Evolutionary conservation across 2,888 invertebrate species (phyloP).

Genomic region (Prosapia bicincta): DNA sequence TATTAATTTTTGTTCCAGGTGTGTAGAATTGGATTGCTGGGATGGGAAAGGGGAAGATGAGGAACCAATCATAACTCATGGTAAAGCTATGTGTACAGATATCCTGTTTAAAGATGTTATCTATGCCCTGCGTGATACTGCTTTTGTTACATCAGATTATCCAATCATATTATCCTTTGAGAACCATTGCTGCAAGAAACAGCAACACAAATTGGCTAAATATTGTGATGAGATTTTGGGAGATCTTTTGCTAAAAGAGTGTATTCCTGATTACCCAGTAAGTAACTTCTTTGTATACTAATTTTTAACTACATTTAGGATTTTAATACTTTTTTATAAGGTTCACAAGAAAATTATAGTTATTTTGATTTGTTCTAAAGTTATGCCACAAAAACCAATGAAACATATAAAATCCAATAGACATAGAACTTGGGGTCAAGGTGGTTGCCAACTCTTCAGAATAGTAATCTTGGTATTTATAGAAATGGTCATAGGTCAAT

Average conservation of each 20-base stretch:
- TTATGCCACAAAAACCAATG: too few species aligned
- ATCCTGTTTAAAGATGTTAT: constrained; percentile 98
- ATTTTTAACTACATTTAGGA: too few species aligned
- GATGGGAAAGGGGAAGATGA: constrained; percentile 97
- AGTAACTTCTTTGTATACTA: too few species aligned
- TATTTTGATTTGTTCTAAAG: too few species aligned
- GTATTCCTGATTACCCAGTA: constrained; percentile 82
- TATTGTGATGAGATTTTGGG: constrained; percentile 98
- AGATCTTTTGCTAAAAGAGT: constrained; percentile 86
- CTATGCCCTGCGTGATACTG: constrained; percentile 94
- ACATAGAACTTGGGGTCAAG: too few species aligned
- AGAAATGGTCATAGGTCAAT: too few species aligned
- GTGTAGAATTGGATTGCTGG: constrained; percentile 98
- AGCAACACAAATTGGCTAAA: constrained; percentile 97
- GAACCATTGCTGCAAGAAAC: constrained; percentile 97
- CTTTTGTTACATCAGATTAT: constrained; percentile 92
- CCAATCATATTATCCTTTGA: constrained; percentile 98
- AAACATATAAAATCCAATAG: too few species aligned
- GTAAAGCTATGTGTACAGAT: constrained; percentile 99
- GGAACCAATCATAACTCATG: constrained; percentile 99
- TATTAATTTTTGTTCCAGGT: constrained; percentile 61
- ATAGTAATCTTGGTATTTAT: too few species aligned
- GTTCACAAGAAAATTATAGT: too few species aligned
- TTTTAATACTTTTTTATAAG: too few species aligned
- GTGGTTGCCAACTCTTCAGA: too few species aligned